phyloP scores from a whole-genome alignment of 2,888 invertebrate genomes.

The Flexamia atlantica region DNA sequence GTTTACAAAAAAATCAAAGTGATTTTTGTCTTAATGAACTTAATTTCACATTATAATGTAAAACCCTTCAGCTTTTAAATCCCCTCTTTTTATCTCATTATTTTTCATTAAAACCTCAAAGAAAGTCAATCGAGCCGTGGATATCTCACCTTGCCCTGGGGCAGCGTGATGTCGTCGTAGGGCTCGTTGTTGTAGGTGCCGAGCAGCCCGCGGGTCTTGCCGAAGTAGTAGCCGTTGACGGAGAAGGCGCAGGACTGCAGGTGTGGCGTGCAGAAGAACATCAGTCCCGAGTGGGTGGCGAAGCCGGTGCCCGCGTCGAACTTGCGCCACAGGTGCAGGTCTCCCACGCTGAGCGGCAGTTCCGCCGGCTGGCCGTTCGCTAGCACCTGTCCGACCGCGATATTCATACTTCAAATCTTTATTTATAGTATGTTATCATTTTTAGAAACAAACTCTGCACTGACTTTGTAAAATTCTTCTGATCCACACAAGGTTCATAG shows the following conservation, averaged over 20 bases:
- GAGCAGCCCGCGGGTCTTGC: conserved; percentile 90
- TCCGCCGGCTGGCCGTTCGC: conserved; percentile 84
- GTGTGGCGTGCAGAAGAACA: conserved; percentile 80
- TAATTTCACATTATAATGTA: too few relatives aligned
- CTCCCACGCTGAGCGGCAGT: conserved; percentile 81
- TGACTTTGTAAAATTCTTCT: too few relatives aligned
- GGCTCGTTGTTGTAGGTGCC: conserved; percentile 95
- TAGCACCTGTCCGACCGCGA: conserved; percentile 79
- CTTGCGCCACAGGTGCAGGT: conserved; percentile 81
- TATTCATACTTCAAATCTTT: too few relatives aligned
- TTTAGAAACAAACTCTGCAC: too few relatives aligned
- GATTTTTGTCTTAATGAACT: too few relatives aligned
- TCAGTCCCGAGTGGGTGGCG: conserved; percentile 81
- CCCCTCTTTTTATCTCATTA: too few relatives aligned
- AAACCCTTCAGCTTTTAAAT: too few relatives aligned
- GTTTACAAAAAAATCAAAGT: too few relatives aligned
- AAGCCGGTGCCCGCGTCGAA: conserved; percentile 78
- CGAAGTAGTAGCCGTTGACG: conserved; percentile 92
- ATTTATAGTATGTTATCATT: too few relatives aligned
- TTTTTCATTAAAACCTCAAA: too few relatives aligned
- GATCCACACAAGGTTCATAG: too few relatives aligned
- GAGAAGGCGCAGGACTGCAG: conserved; percentile 83
- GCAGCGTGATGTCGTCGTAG: conserved; percentile 88
- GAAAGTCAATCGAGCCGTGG: too few relatives aligned
- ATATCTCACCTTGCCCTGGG: conserved; percentile 83